These are phyloP conservation scores for Anguilla rostrata DNA, from an alignment of 2,113 vertebrate species.

Conservation along the genomic window DNA sequence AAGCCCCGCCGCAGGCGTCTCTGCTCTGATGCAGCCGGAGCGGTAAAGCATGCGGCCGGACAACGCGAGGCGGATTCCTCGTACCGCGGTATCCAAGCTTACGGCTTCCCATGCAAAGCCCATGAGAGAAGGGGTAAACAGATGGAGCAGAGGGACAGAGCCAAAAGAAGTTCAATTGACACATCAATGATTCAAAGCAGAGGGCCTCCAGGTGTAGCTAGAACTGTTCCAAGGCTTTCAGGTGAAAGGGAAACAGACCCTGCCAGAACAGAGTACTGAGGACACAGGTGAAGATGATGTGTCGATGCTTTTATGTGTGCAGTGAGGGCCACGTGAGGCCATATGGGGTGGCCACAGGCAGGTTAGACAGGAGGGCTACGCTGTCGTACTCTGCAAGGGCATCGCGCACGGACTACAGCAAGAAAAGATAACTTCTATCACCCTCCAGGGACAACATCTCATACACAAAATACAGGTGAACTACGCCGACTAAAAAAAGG, in stretches of 20 bases:
- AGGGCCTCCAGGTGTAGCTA: conserved; percentile 28
- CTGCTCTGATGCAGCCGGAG: conserved; percentile 40
- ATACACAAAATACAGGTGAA: not conserved
- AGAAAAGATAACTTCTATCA: too few species aligned
- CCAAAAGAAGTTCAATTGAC: conserved; percentile 40
- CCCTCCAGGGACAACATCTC: too few species aligned
- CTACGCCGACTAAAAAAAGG: not conserved
- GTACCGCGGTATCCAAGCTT: conserved; percentile 36
- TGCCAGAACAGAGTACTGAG: not conserved
- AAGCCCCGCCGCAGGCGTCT: conserved; percentile 30
- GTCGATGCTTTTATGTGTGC: not conserved
- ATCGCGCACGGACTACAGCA: too few species aligned
- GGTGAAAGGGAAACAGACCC: not conserved
- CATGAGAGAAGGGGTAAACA: conserved; percentile 37
- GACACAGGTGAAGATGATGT: not conserved
- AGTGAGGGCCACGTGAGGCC: not conserved
- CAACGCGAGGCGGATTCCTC: conserved; percentile 29
- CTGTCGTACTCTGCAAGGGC: too few species aligned
- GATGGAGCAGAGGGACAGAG: conserved; percentile 23
- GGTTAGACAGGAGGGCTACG: not conserved
- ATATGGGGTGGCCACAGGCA: not conserved
- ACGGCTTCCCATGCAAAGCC: conserved; percentile 31
- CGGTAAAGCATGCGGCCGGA: conserved; percentile 35
- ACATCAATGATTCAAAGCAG: conserved; percentile 39
- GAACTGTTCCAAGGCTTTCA: conserved; percentile 7